phyloP scores from a whole-genome alignment of 2,797 vertebrate species.

The Meda fulgida region DNA sequence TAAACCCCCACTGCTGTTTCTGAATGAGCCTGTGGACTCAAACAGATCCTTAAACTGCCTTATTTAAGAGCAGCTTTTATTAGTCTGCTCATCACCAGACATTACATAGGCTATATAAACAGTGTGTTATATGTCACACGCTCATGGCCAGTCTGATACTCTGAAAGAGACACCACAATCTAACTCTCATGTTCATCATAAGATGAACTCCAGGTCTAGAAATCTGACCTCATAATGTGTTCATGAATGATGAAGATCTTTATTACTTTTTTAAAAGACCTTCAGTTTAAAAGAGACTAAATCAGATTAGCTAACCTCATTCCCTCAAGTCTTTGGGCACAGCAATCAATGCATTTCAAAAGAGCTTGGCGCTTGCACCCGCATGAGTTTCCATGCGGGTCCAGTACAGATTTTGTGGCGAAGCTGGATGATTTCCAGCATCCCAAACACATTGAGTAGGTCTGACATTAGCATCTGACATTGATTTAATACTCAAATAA shows the following conservation, averaged over 20 bases:
- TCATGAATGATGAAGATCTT: conserved; percentile 60
- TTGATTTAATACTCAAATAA: background rate
- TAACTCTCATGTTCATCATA: background rate
- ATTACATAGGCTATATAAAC: conserved; percentile 2
- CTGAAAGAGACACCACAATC: conserved; percentile 14
- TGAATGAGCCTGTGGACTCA: conserved; percentile 31
- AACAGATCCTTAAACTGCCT: conserved; percentile 30
- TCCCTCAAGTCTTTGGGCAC: background rate
- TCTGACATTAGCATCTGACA: background rate
- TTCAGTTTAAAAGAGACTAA: conserved; percentile 51
- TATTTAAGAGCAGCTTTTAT: conserved; percentile 46
- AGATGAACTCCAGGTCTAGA: conserved; percentile 31
- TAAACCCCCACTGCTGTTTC: conserved; percentile 46
- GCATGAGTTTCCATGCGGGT: background rate
- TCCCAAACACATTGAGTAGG: background rate
- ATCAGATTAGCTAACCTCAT: conserved; percentile 5
- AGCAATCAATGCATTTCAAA: background rate
- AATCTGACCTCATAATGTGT: conserved; percentile 50
- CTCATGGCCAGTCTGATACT: conserved; percentile 8
- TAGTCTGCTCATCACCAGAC: conserved; percentile 24
- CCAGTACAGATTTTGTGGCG: background rate
- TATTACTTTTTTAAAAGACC: conserved; percentile 59
- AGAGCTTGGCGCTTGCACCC: background rate
- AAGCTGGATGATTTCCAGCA: background rate
- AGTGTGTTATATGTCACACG: conserved; percentile 19